Evolutionary conservation across 2,797 vertebrate genomes (phyloP).

Genomic region (Melanitta fusca): DNA sequence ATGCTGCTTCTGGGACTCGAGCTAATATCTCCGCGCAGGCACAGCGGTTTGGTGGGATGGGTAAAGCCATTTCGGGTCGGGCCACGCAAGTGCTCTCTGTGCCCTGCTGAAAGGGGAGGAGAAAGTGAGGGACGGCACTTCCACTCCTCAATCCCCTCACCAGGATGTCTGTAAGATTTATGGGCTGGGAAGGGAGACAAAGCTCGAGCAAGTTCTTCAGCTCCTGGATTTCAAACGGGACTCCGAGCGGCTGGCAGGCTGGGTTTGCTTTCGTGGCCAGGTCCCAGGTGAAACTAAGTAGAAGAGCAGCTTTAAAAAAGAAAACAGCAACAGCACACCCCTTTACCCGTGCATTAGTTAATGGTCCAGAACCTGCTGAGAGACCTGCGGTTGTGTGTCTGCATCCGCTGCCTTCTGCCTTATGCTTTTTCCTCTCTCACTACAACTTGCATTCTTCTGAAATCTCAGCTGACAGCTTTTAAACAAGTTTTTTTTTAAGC

Average conservation of each 20-base stretch:
- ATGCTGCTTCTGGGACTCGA: background rate
- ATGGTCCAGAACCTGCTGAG: background rate
- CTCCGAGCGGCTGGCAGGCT: rapidly evolving
- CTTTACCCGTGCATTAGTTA: background rate
- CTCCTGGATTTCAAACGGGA: background rate
- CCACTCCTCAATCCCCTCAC: background rate
- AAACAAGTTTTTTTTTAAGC: background rate
- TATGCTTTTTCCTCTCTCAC: background rate
- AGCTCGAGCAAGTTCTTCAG: background rate
- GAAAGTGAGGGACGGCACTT: background rate
- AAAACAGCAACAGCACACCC: background rate
- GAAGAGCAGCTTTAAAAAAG: background rate
- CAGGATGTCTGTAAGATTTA: rapidly evolving
- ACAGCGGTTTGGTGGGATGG: background rate
- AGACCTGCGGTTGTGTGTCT: background rate
- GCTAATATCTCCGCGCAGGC: background rate
- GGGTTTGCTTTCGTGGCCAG: rapidly evolving
- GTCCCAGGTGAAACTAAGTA: background rate
- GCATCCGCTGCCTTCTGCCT: background rate
- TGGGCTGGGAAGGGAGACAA: background rate
- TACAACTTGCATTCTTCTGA: background rate
- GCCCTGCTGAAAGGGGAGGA: background rate
- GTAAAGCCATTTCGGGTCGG: background rate
- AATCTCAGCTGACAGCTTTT: background rate
- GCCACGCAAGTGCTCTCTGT: rapidly evolving